phyloP scores from a whole-genome alignment of 2,797 vertebrate species.

The Anas acuta region DNA sequence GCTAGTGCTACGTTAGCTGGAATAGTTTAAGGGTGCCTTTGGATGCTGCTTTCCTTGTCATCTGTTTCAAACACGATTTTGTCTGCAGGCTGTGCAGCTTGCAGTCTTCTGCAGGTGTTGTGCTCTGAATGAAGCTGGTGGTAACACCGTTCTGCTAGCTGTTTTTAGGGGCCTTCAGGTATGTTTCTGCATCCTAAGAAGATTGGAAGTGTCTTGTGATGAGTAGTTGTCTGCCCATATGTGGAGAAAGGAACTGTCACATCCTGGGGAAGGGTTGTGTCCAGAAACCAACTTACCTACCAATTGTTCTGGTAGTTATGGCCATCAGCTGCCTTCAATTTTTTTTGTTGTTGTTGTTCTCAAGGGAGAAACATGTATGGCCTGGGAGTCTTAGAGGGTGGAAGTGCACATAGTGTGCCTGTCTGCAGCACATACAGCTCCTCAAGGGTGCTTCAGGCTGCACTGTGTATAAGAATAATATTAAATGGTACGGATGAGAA shows the following conservation, averaged over 20 bases:
- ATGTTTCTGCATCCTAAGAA: neutral
- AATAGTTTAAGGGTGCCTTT: neutral
- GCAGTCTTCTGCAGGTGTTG: neutral
- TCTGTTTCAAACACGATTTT: neutral
- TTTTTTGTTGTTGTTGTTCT: neutral
- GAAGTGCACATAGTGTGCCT: neutral
- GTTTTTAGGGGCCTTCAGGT: neutral
- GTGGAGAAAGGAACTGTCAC: neutral
- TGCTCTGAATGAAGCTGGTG: neutral
- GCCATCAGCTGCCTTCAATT: neutral
- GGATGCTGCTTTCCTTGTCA: neutral
- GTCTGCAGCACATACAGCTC: fast-evolving
- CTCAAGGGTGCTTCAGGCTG: neutral
- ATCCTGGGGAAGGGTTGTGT: neutral
- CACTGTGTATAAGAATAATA: neutral
- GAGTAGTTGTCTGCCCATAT: neutral
- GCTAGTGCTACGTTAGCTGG: neutral
- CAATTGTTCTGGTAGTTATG: neutral
- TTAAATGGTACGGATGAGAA: neutral
- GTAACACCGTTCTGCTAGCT: neutral
- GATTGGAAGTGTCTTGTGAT: neutral
- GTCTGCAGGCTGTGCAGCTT: neutral
- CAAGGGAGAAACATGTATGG: neutral
- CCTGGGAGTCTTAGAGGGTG: neutral
- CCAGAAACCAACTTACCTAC: neutral